phyloP scores from a whole-genome alignment of 2,797 vertebrate genomes.

The Spinus olivaceus region DNA sequence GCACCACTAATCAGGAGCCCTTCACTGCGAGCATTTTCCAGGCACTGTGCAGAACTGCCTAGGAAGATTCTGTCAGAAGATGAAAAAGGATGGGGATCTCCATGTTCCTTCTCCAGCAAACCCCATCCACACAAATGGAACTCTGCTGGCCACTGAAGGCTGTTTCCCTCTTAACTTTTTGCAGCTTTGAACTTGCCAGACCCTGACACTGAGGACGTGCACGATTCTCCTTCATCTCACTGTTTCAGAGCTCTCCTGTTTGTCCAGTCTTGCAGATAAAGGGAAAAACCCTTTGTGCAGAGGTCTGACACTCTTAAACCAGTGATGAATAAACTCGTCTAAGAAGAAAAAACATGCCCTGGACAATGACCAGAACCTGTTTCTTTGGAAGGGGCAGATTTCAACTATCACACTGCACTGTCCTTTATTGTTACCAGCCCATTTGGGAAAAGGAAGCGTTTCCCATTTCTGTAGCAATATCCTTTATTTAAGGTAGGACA shows the following conservation, averaged over 20 bases:
- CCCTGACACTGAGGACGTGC: accelerated
- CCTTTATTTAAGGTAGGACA: not conserved
- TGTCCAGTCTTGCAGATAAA: not conserved
- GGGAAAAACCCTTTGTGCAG: not conserved
- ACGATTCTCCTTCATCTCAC: not conserved
- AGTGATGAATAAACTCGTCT: not conserved
- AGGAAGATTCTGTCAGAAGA: not conserved
- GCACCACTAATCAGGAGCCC: not conserved
- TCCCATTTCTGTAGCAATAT: not conserved
- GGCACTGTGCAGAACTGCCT: not conserved
- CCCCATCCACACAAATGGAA: not conserved
- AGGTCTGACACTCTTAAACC: not conserved
- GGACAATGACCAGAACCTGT: not conserved
- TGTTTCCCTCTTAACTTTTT: not conserved
- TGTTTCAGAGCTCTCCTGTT: not conserved
- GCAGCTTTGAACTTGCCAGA: not conserved
- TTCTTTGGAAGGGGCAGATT: not conserved
- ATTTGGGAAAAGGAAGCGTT: not conserved
- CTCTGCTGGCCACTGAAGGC: not conserved
- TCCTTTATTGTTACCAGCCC: not conserved
- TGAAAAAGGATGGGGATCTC: not conserved
- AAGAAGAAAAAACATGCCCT: not conserved
- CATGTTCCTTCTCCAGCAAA: not conserved
- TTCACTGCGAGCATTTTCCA: not conserved
- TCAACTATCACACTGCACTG: not conserved